Conservation (phyloP, 2,888 invertebrate species). For the Colostygia pectinataria region DNA sequence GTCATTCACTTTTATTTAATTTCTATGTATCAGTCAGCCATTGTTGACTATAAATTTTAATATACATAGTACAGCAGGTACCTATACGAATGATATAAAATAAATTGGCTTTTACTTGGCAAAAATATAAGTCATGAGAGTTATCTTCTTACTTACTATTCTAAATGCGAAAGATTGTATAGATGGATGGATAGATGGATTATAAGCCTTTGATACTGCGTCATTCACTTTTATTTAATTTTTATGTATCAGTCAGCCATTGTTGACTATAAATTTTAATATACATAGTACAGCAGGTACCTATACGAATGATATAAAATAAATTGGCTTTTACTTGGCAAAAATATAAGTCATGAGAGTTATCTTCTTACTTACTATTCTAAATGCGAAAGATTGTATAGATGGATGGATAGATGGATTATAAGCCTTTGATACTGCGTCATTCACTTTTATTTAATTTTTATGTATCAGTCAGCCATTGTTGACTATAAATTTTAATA, state of each 20-base stretch:
- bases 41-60: slow-evolving; percentile 51
- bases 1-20: slow-evolving; percentile 19
- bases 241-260: slow-evolving; percentile 43
- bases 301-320: slow-evolving; percentile 16
- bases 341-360: too few relatives aligned
- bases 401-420: too few relatives aligned
- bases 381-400: too few relatives aligned
- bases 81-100: slow-evolving; percentile 16
- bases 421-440: too few relatives aligned
- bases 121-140: too few relatives aligned
- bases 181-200: too few relatives aligned
- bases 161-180: too few relatives aligned
- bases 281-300: slow-evolving; percentile 32
- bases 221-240: slow-evolving; percentile 22
- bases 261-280: slow-evolving; percentile 52
- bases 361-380: too few relatives aligned
- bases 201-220: too few relatives aligned
- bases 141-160: too few relatives aligned
- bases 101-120: too few relatives aligned
- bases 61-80: slow-evolving; percentile 36
- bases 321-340: too few relatives aligned
- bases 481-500: slow-evolving; percentile 49
- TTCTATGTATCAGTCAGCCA: slow-evolving; percentile 42
- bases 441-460: slow-evolving; percentile 26
- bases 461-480: slow-evolving; percentile 44